Conservation (phyloP, 2,797 vertebrate species). For the Mormyrus hasselquistii region DNA sequence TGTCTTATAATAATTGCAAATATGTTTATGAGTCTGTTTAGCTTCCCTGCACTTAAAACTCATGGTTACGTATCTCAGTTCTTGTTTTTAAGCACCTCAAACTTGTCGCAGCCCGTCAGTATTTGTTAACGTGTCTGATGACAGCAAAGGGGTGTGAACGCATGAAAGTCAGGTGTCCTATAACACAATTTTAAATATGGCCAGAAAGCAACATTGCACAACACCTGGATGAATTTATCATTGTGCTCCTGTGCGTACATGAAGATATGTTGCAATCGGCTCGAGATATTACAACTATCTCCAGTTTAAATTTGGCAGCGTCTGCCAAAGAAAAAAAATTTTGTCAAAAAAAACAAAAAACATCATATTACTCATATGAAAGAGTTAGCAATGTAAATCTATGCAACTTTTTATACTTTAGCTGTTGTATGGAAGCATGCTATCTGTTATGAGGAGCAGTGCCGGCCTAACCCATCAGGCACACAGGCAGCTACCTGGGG, state of each 20-base stretch:
- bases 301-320: background rate
- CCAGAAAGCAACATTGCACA: background rate
- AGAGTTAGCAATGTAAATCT: background rate
- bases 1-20: background rate
- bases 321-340: background rate
- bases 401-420: background rate
- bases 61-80: background rate
- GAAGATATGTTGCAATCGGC: background rate
- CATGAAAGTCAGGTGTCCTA: background rate
- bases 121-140: background rate
- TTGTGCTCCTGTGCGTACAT: background rate
- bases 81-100: background rate
- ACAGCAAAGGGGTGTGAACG: background rate
- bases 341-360: background rate
- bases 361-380: background rate
- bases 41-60: background rate
- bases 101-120: background rate
- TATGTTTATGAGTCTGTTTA: background rate
- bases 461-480: background rate
- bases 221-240: background rate
- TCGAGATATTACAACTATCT: background rate
- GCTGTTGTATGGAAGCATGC: background rate
- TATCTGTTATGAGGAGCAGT: background rate
- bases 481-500: background rate
- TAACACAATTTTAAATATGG: background rate